A percentile compares a stretch with the other conserved stretches of the same genome.
These are phyloP conservation scores for Adela reaumurella DNA, from an alignment of 2,888 invertebrate species.

Conservation along the genomic window DNA sequence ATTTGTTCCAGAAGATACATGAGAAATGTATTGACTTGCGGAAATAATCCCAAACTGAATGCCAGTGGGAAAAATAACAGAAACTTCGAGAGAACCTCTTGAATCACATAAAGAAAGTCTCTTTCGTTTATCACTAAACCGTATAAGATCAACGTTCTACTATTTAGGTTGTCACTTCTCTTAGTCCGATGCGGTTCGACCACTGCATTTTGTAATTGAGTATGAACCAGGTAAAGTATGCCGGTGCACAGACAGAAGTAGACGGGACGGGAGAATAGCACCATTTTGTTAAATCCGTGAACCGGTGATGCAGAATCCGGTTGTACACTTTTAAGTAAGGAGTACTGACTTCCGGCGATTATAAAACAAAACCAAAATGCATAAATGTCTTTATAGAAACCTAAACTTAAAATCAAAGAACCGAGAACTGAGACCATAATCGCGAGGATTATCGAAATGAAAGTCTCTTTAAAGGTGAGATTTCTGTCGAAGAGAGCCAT, in stretches of 20 bases:
- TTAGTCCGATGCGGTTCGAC: conserved; percentile 16
- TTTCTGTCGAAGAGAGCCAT: conserved; percentile 92
- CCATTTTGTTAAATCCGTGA: conserved; percentile 94
- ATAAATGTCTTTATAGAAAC: conserved; percentile 87
- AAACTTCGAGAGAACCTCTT: conserved; percentile 74
- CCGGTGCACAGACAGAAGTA: conserved; percentile 84
- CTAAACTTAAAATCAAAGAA: conserved; percentile 74
- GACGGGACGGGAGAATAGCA: conserved; percentile 89
- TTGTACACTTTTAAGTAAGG: conserved; percentile 94
- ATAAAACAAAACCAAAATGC: conserved; percentile 95
- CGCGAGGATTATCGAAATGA: conserved; percentile 79
- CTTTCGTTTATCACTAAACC: conserved; percentile 46
- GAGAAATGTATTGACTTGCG: conserved; percentile 94
- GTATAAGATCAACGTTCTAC: conserved; percentile 31
- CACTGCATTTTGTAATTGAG: conserved; percentile 32
- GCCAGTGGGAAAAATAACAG: conserved; percentile 89
- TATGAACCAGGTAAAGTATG: conserved; percentile 44
- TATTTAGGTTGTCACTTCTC: not conserved
- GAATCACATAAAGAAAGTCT: conserved; percentile 61
- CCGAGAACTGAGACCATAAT: conserved; percentile 83
- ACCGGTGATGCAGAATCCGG: conserved; percentile 98
- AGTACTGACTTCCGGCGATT: conserved; percentile 98
- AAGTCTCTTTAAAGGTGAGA: conserved; percentile 75
- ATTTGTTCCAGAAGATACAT: conserved; percentile 96
- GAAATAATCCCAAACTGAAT: conserved; percentile 93